phyloP scores from a whole-genome alignment of 2,113 vertebrate genomes.

The Rhabdomys dilectus region DNA sequence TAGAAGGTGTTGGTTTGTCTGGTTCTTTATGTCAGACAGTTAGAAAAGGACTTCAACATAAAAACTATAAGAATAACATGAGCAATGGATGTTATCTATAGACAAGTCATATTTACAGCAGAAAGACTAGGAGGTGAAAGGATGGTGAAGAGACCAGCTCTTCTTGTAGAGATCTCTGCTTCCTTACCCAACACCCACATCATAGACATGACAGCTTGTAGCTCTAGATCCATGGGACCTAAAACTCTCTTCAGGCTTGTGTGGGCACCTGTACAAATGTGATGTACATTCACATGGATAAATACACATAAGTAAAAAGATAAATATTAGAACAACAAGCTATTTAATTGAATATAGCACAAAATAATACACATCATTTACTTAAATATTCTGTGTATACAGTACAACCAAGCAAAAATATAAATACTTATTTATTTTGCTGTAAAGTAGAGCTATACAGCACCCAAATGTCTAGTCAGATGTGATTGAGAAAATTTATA shows the following conservation, averaged over 20 bases:
- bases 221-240: accelerated
- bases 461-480: background rate
- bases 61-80: background rate
- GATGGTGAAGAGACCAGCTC: no score
- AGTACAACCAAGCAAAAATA: background rate
- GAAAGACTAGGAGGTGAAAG: background rate
- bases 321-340: no score
- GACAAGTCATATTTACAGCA: background rate
- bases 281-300: background rate
- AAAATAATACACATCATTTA: background rate
- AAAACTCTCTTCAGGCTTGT: accelerated
- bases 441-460: background rate
- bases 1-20: background rate
- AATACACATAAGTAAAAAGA: background rate
- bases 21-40: background rate
- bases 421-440: background rate
- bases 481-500: background rate
- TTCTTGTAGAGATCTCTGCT: background rate
- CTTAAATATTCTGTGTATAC: background rate
- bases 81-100: background rate
- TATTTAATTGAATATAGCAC: background rate
- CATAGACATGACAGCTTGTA: background rate
- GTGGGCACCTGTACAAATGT: background rate
- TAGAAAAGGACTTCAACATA: background rate
- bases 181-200: background rate